Evolutionary conservation across 2,113 vertebrate species (phyloP), one percentile per base, ranked within the genome.

Genomic region (Montifringilla adamsi): DNA sequence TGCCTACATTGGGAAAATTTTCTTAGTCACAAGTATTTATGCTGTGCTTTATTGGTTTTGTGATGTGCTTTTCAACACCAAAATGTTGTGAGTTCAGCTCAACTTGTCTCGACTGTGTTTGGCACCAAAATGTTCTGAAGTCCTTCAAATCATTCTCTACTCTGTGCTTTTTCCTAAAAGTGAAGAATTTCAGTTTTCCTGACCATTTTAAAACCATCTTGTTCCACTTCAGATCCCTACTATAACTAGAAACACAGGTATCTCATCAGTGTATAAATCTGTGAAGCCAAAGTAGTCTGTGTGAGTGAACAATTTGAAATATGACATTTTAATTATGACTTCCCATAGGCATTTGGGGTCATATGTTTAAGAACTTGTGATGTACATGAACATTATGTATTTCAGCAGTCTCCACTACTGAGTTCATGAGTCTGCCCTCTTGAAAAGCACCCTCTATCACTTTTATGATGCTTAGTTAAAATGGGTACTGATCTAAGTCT

Each of bases 391-490:
- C 90, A 75, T 97, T 97, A 95, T 83, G 67, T 97, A 89, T 97
- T 97, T 93, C 79, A 95, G 94, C 95, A 95, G 97, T 94, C 97
- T 98, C 96, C 97, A 97, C 87, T 83, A 96, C 96, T 97, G 97
- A 97, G 95, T 97, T 98, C 96, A 98, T 97, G 96, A 96, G 97
- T 98, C 97, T 98, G 96, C 95, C 96, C 97, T 98, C 97, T 97
- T 94, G 82, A 98, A 96, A 97, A 96, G 80, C 93, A 97, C 90
- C 92, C 84, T 97, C 94, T 96, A 96, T 98, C 97, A 97, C 95
- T 95, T 98, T 98, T 98, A 98, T 94, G 96, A 89, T 92, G 69
- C 94, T 96, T 96, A 87, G 85, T 95, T 30, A 41, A 93, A 95
- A 76, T 56, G 64, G n/a, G 26, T 95, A 97, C 63, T 92, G 90